A percentile compares a stretch with the other conserved stretches of the same genome.
Conservation (phyloP, 2,797 vertebrate species). For the Tolypeutes matacus region DNA sequence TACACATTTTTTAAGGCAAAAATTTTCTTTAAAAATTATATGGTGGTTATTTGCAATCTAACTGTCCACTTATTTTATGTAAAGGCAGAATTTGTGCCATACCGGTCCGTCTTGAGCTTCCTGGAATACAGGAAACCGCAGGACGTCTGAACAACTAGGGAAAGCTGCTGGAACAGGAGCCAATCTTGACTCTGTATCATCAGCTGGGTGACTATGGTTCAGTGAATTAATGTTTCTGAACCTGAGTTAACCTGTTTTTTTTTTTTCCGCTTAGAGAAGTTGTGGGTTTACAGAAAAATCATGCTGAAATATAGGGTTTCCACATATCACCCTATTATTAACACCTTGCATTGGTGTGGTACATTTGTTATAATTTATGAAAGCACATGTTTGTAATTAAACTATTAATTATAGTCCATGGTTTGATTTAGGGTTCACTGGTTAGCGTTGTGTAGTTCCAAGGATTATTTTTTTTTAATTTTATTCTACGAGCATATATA, state of each 20-base stretch:
- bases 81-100: background rate
- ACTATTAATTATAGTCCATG: too few species aligned
- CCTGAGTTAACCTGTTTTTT: background rate
- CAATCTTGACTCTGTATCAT: background rate
- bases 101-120: background rate
- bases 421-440: too few species aligned
- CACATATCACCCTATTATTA: too few species aligned
- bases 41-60: background rate
- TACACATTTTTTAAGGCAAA: background rate
- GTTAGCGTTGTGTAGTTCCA: too few species aligned
- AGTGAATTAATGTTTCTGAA: background rate
- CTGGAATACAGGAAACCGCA: background rate
- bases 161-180: background rate
- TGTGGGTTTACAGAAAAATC: too few species aligned
- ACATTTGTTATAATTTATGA: too few species aligned
- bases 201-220: background rate
- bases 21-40: constrained; percentile 17
- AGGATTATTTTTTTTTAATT: too few species aligned
- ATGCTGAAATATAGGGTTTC: too few species aligned
- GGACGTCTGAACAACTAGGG: background rate
- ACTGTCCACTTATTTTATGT: background rate
- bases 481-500: too few species aligned
- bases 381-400: too few species aligned
- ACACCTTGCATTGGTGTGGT: too few species aligned
- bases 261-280: too few species aligned